Conservation (phyloP, 2,888 invertebrate genomes). For the Diaperis boleti region DNA sequence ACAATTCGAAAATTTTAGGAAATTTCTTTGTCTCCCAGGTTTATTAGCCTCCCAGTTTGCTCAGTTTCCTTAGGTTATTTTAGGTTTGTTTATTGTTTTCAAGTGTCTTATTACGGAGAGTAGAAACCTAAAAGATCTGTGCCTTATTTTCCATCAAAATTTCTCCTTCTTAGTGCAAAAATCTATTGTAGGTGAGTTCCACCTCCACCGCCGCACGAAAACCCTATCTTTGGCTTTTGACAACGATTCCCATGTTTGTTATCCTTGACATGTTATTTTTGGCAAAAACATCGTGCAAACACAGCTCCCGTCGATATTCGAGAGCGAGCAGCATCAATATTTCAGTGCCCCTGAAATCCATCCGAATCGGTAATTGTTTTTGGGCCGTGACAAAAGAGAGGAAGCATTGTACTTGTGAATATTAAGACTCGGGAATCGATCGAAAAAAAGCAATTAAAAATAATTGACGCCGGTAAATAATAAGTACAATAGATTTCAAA, state of each 20-base stretch:
- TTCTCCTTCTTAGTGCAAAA: no score
- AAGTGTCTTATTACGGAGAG: no score
- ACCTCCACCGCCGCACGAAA: no score
- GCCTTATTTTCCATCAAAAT: no score
- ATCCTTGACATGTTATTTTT: conserved; percentile 1
- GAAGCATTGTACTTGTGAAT: conserved; percentile 31
- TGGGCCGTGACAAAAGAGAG: conserved; percentile 13
- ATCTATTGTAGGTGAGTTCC: no score
- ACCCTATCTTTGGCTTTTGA: background rate
- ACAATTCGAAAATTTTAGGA: no score
- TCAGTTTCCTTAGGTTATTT: no score
- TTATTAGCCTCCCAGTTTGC: no score
- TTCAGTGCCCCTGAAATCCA: conserved; percentile 2
- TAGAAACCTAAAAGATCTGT: no score
- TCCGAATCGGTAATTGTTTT: conserved; percentile 8
- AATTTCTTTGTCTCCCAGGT: no score
- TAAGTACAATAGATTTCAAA: conserved; percentile 43
- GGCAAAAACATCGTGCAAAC: conserved; percentile 1
- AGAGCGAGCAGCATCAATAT: conserved; percentile 11
- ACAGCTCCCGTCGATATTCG: background rate
- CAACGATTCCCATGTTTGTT: background rate
- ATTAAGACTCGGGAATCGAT: conserved; percentile 33
- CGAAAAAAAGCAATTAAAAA: conserved; percentile 45
- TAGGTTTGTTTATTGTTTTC: no score
- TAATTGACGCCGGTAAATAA: conserved; percentile 44